These are phyloP conservation scores for Erannis defoliaria DNA, from an alignment of 2,888 invertebrate genomes.

Conservation along the genomic window DNA sequence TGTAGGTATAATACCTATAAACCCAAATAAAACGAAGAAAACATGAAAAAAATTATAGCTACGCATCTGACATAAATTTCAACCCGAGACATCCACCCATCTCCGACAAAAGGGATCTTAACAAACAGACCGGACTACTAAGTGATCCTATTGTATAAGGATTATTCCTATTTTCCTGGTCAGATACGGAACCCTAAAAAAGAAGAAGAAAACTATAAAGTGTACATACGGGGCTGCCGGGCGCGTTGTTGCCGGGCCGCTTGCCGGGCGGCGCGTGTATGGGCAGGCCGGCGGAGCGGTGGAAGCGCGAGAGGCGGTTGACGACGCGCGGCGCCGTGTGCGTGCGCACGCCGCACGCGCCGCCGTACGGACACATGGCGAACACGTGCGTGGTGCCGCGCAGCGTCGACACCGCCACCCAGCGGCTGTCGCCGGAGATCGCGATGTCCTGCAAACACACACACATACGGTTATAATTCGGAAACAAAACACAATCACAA, in stretches of 20 bases:
- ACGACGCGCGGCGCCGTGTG: conserved; percentile 98
- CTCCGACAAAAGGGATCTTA: too few species aligned
- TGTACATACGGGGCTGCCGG: conserved; percentile 53
- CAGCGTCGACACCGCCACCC: conserved; percentile 98
- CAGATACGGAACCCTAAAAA: too few species aligned
- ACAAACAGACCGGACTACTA: too few species aligned
- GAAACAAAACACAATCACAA: not conserved
- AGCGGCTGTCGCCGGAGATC: conserved; percentile 97
- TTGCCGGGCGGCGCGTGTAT: conserved; percentile 66
- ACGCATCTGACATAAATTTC: too few species aligned
- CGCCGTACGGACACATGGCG: conserved; percentile 98
- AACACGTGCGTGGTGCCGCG: conserved; percentile 99
- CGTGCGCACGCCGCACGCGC: conserved; percentile 95
- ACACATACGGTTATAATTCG: not conserved
- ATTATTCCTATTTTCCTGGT: too few species aligned
- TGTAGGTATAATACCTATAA: too few species aligned
- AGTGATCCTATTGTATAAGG: too few species aligned
- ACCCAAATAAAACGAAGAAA: too few species aligned
- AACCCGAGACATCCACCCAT: too few species aligned
- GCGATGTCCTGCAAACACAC: conserved; percentile 90
- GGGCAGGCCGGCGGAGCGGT: conserved; percentile 96
- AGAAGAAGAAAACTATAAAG: too few species aligned
- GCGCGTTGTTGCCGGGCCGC: conserved; percentile 34
- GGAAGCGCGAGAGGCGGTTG: conserved; percentile 97
- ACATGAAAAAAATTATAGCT: too few species aligned